Evolutionary conservation across 2,888 invertebrate genomes (phyloP).

Genomic region (Meiosimyza platycephala): DNA sequence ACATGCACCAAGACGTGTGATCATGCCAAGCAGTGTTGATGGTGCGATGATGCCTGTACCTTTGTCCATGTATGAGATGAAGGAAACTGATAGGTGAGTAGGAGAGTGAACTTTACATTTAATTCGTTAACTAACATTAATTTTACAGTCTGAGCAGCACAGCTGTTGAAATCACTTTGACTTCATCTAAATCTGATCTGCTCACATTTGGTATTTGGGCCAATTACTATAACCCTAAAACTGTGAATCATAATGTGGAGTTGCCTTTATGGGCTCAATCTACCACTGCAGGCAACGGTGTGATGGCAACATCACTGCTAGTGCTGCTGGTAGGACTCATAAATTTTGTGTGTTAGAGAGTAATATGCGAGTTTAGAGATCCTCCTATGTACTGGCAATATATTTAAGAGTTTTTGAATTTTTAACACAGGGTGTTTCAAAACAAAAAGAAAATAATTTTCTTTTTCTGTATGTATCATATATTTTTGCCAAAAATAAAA

Average conservation of each 20-base stretch:
- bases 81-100: constrained; percentile 11
- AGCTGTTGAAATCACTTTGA: constrained; percentile 44
- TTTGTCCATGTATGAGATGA: constrained; percentile 47
- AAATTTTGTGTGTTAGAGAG: too few species aligned
- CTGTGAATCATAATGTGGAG: constrained; percentile 52
- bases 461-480: too few species aligned
- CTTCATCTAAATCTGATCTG: constrained; percentile 52
- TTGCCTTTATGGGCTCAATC: constrained; percentile 25
- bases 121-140: background rate
- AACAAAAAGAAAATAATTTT: too few species aligned
- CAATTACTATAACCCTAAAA: constrained; percentile 52
- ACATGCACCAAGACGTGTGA: constrained; percentile 50
- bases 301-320: background rate
- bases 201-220: constrained; percentile 65
- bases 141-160: constrained; percentile 36
- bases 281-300: background rate
- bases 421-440: too few species aligned
- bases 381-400: too few species aligned
- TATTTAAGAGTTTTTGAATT: too few species aligned
- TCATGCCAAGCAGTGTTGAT: constrained; percentile 60
- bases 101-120: background rate
- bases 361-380: too few species aligned
- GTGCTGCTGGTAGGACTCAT: background rate
- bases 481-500: too few species aligned
- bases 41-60: constrained; percentile 53